Percentiles rank a stretch among this genome's conserved stretches.
phyloP scores from a whole-genome alignment of 2,113 vertebrate species.

The Apus apus region DNA sequence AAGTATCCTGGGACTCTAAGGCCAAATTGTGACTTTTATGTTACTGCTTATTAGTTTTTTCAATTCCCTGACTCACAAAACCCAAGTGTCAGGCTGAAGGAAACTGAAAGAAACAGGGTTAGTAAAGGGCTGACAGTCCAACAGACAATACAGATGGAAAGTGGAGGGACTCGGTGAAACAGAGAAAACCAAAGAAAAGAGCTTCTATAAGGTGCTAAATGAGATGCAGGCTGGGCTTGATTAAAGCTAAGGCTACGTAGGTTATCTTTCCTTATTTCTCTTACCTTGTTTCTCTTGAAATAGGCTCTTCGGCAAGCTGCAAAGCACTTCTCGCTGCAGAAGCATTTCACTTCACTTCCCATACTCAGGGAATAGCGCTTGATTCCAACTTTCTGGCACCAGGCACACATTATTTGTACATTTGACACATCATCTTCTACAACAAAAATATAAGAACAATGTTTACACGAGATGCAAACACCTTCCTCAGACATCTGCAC shows the following conservation, averaged over 20 bases:
- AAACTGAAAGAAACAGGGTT: conserved; percentile 62
- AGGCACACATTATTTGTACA: conserved; percentile 99
- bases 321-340: conserved; percentile 99
- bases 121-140: conserved; percentile 62
- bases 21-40: neutral
- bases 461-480: conserved; percentile 79
- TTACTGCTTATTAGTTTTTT: neutral
- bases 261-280: conserved; percentile 68
- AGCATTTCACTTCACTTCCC: conserved; percentile 99
- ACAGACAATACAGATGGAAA: conserved; percentile 65
- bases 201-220: conserved; percentile 43
- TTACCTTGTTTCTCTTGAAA: conserved; percentile 99
- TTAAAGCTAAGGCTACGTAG: conserved; percentile 15
- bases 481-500: conserved; percentile 68
- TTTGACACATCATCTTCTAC: conserved; percentile 96
- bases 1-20: neutral
- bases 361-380: conserved; percentile 99
- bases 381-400: conserved; percentile 99
- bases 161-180: conserved; percentile 43
- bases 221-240: neutral
- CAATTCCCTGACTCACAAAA: conserved; percentile 58
- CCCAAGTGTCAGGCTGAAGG: conserved; percentile 60
- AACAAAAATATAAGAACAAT: conserved; percentile 81
- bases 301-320: conserved; percentile 98
- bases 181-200: conserved; percentile 41